Percentiles rank a stretch among this genome's conserved stretches.
Conservation (phyloP, 2,113 vertebrate species). For the Bubo blakistoni region DNA sequence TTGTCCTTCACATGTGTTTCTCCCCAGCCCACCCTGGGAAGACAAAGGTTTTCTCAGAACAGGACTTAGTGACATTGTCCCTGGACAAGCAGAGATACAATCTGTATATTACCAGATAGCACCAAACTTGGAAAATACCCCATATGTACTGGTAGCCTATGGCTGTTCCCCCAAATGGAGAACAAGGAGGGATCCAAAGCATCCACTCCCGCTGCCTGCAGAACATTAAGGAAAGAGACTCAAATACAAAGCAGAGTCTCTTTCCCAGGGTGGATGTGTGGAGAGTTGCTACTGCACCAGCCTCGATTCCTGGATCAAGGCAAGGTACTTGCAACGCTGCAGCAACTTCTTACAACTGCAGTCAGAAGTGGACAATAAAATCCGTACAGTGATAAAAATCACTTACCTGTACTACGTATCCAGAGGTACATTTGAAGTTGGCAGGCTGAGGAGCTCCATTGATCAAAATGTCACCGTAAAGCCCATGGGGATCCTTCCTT, state of each 20-base stretch:
- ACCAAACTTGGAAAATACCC: background rate
- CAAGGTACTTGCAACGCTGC: background rate
- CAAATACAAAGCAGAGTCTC: background rate
- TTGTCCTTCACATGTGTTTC: background rate
- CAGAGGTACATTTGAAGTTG: slow-evolving; percentile 93
- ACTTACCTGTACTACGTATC: slow-evolving; percentile 92
- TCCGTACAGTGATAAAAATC: background rate
- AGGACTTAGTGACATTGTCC: background rate
- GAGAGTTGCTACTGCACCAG: background rate
- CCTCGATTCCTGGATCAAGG: background rate
- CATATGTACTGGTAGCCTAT: fast-evolving
- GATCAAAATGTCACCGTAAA: slow-evolving; percentile 84
- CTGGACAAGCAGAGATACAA: background rate
- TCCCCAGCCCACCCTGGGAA: background rate
- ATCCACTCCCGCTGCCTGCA: fast-evolving
- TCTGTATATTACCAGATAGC: background rate
- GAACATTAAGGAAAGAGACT: background rate
- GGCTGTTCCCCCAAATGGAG: background rate
- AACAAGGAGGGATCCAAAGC: background rate
- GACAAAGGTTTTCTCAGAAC: background rate
- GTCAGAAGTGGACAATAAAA: background rate
- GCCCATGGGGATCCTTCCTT: slow-evolving; percentile 80
- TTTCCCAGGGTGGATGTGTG: background rate
- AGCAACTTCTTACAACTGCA: background rate
- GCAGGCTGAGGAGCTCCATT: slow-evolving; percentile 86